Conservation (phyloP, 2,797 vertebrate species). For the Coracias cyanogaster region DNA sequence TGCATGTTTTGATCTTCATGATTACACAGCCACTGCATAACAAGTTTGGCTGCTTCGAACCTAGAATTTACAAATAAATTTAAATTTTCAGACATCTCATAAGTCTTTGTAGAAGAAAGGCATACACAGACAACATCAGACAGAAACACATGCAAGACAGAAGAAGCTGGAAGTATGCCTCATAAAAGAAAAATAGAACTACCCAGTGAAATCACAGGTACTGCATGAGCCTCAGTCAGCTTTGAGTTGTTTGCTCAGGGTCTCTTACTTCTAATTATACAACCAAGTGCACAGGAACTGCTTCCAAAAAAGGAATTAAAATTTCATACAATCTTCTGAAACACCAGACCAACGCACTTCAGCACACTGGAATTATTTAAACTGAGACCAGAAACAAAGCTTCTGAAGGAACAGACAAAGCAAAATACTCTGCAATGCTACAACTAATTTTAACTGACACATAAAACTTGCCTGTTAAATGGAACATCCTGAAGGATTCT, state of each 20-base stretch:
- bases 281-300: background rate
- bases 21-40: constrained; percentile 99
- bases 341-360: background rate
- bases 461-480: constrained; percentile 91
- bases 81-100: background rate
- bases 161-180: background rate
- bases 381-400: background rate
- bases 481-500: constrained; percentile 98
- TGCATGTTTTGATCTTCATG: constrained; percentile 99
- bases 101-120: background rate
- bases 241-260: background rate
- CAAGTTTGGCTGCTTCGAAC: constrained; percentile 98
- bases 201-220: background rate
- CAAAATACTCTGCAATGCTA: background rate
- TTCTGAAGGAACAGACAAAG: background rate
- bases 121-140: background rate
- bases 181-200: background rate
- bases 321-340: background rate
- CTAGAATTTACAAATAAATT: constrained; percentile 74
- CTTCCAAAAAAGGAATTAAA: background rate
- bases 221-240: background rate
- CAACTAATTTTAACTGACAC: background rate
- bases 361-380: background rate
- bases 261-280: background rate
- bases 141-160: background rate